Conservation (phyloP, 2,888 invertebrate species). For the Atethmia centrago region DNA sequence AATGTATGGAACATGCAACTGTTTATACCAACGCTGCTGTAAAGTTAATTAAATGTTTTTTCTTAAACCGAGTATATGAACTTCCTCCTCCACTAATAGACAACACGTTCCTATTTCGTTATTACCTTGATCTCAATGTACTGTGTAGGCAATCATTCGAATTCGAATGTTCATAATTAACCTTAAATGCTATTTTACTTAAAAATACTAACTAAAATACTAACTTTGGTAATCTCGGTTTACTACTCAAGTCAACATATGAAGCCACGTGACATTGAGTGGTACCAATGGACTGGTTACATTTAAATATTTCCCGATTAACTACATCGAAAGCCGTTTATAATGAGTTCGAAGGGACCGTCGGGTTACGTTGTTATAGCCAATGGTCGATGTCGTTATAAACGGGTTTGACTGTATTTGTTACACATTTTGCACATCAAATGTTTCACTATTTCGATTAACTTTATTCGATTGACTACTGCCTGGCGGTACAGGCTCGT, state of each 20-base stretch:
- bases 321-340: too few relatives aligned
- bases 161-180: conserved; percentile 15
- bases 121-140: conserved; percentile 25
- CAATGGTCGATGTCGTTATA: too few relatives aligned
- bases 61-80: conserved; percentile 57
- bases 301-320: neutral
- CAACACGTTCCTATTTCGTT: conserved; percentile 17
- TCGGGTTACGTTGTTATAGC: too few relatives aligned
- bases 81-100: conserved; percentile 21
- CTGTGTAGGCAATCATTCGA: neutral
- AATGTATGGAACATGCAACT: conserved; percentile 62
- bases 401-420: too few relatives aligned
- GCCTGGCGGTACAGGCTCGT: neutral
- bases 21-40: conserved; percentile 84
- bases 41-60: conserved; percentile 85
- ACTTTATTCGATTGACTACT: neutral
- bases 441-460: neutral
- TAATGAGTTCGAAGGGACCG: too few relatives aligned
- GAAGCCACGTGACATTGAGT: neutral
- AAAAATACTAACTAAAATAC: too few relatives aligned
- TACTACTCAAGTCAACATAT: conserved; percentile 2
- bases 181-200: conserved; percentile 31
- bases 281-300: neutral
- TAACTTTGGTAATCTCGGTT: neutral
- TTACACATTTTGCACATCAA: neutral